These are phyloP conservation scores for Cydia pomonella DNA, from an alignment of 1,140 invertebrate genomes.

Conservation along the genomic window DNA sequence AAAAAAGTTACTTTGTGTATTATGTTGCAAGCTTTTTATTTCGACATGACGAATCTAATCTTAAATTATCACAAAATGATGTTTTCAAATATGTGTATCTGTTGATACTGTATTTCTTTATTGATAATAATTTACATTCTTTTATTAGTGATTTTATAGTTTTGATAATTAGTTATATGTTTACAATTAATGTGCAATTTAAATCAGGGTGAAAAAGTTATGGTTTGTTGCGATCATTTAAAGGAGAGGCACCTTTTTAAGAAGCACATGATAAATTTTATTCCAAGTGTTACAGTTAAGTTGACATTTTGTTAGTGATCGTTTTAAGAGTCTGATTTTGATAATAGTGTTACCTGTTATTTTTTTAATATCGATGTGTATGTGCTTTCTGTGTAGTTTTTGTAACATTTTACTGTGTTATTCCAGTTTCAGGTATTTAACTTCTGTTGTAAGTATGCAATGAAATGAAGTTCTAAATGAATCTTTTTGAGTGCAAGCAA, in stretches of 20 bases:
- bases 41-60: conserved; percentile 10
- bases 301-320: conserved; percentile 60
- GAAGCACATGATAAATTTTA: conserved; percentile 55
- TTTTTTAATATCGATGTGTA: conserved; percentile 39
- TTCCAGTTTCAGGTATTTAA: conserved; percentile 43
- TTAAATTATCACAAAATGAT: conserved; percentile 29
- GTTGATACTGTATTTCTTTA: conserved; percentile 27
- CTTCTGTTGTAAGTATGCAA: conserved; percentile 34
- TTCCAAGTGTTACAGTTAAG: conserved; percentile 55
- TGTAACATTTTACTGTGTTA: conserved; percentile 31
- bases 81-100: conserved; percentile 18
- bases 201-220: conserved; percentile 41
- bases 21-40: conserved; percentile 3
- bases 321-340: conserved; percentile 61
- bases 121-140: conserved; percentile 35
- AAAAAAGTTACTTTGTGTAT: conserved; percentile 14
- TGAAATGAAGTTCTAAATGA: not conserved
- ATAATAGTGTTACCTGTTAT: conserved; percentile 58
- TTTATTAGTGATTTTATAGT: conserved; percentile 34
- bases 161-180: conserved; percentile 35
- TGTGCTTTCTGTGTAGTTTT: conserved; percentile 41
- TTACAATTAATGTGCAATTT: conserved; percentile 44
- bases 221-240: conserved; percentile 39
- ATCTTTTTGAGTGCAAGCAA: not conserved
- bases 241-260: conserved; percentile 56